phyloP scores from a whole-genome alignment of 2,797 vertebrate species.

The Amblyraja radiata region DNA sequence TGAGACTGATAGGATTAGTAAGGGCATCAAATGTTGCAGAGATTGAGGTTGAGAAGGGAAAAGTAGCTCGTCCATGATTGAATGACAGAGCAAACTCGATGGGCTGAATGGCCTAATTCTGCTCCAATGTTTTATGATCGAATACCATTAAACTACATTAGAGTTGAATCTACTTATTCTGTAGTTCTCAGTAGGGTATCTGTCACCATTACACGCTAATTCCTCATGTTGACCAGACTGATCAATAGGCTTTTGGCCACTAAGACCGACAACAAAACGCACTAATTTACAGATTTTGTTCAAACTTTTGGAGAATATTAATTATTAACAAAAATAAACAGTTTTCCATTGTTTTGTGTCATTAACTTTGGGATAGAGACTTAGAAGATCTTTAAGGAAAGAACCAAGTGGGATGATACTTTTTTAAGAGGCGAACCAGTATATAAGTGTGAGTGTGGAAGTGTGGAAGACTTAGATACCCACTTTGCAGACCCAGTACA shows the following conservation, averaged over 20 bases:
- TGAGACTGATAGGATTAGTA: no score
- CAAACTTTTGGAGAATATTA: neutral
- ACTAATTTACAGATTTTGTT: neutral
- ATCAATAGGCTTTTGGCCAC: neutral
- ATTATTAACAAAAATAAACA: neutral
- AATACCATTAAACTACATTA: neutral
- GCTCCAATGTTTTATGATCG: no score
- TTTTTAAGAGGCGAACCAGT: neutral
- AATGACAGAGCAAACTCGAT: no score
- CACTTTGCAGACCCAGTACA: neutral
- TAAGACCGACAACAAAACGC: neutral
- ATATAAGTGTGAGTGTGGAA: neutral
- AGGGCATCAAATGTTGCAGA: no score
- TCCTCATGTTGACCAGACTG: neutral
- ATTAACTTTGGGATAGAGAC: neutral
- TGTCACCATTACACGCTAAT: neutral
- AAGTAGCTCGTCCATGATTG: no score
- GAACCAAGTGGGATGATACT: neutral
- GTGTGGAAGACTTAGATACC: neutral
- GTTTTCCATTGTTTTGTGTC: neutral
- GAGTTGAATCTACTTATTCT: neutral
- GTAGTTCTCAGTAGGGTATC: neutral
- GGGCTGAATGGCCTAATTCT: no score
- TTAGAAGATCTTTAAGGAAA: neutral
- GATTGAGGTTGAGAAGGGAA: no score